Evolutionary conservation across 2,888 invertebrate genomes (phyloP).

Genomic region (Toxonevra muliebris): DNA sequence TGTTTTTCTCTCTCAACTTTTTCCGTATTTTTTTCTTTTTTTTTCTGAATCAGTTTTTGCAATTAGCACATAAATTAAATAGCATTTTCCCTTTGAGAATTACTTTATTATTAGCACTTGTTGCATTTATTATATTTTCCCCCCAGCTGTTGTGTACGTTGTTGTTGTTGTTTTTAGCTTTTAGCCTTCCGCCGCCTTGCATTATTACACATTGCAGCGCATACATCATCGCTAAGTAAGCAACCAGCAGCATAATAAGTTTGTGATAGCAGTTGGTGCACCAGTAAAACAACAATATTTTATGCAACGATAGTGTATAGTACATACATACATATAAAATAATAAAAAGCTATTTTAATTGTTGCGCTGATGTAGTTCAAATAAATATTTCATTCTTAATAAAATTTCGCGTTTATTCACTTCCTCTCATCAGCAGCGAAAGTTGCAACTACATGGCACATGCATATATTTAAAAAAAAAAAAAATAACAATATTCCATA

Average conservation of each 20-base stretch:
- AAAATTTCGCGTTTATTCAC: slow-evolving; percentile 46
- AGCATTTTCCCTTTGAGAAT: not conserved
- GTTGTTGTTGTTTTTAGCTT: no score
- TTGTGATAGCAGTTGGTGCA: not conserved
- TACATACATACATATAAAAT: not conserved
- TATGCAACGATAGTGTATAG: not conserved
- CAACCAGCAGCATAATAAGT: no score
- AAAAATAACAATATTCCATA: no score
- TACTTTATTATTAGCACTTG: slow-evolving; percentile 17
- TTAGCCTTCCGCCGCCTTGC: no score
- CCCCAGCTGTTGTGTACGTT: not conserved
- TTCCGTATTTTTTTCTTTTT: no score
- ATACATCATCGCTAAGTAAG: no score
- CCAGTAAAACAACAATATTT: not conserved
- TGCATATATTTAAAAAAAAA: no score
- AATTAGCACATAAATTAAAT: not conserved
- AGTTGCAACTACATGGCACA: no score
- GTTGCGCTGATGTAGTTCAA: slow-evolving; percentile 49
- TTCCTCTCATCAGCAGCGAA: no score
- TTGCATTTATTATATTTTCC: slow-evolving; percentile 30
- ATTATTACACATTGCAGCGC: no score
- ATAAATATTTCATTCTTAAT: slow-evolving; percentile 56
- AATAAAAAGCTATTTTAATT: slow-evolving; percentile 43
- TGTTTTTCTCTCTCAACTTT: no score
- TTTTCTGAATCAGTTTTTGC: not conserved